Evolutionary conservation across 1,140 invertebrate genomes (phyloP), one percentile per base, ranked within the genome.

Genomic region (Pachypeltis micranthus): DNA sequence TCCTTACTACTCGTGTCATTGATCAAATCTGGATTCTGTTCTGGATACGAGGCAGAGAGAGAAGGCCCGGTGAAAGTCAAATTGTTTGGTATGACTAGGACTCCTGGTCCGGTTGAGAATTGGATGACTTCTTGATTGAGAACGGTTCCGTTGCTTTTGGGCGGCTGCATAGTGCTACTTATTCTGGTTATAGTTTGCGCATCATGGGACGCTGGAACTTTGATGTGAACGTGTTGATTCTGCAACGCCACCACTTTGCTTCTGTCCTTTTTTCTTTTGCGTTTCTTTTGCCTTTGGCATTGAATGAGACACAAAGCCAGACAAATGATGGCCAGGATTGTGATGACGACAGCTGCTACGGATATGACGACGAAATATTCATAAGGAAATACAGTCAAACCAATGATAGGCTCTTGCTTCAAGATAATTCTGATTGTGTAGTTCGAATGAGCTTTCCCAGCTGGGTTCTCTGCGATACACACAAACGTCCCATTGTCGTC

Each of bases 401-500:
- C 80, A 2, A 83, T 78, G 19, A 84, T 77, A 3, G 83, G 81
- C 61, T 85, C 84, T 69, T 85, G 83, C 71, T 85, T 85, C 24
- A 86, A 78, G 25, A 87, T 78, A 21, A 89, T 81, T 62, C 81
- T 77, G 26, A 93, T 78, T 0, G 88, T 89, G 62, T 88, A 87
- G 70, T 91, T 91, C 1, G 85, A 82, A 61, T 82, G 80, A 0
- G 82, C 78, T 59, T 76, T 81, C 16, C 90, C 90, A 0, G 89
- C 90, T 2, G 84, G 81, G 70, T 93, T 93, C 68, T 89, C 86
- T 0, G 89, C 90, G 1, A 85, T 75, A 70, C 90, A 93, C 0
- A 83, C 80, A 70, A 88, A 92, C 2, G 84, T 87, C 1, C 90
- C 90, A 67, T 91, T 90, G 63, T 88, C 85, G 63, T 86, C 85